Evolutionary conservation across 2,888 invertebrate genomes (phyloP).

Genomic region (Augiades crinisus): DNA sequence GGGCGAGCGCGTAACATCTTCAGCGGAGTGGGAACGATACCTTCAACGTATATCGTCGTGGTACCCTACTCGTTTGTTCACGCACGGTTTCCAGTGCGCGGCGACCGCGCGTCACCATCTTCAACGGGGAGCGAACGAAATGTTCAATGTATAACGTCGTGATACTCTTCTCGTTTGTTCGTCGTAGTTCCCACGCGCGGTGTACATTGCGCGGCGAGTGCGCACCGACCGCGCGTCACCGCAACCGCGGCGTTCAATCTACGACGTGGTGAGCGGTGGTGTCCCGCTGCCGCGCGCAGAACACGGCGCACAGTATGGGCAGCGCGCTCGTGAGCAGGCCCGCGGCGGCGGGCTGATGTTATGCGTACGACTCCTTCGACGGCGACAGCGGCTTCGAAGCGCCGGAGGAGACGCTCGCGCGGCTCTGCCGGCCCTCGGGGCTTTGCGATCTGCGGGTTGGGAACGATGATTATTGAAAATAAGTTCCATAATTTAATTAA

Average conservation of each 20-base stretch:
- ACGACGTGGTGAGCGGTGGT: conserved; percentile 50
- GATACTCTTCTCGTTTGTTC: no score
- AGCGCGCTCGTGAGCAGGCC: conserved; percentile 60
- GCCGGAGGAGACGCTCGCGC: conserved; percentile 60
- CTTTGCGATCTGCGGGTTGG: conserved; percentile 67
- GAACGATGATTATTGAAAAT: no score
- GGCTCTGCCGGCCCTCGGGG: conserved; percentile 67
- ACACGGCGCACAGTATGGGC: conserved; percentile 65
- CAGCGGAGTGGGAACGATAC: no score
- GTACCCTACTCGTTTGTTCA: no score
- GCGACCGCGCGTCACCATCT: no score
- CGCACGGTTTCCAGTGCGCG: no score
- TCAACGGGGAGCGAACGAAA: no score
- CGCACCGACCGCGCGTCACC: not conserved
- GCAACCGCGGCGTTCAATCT: conserved; percentile 39
- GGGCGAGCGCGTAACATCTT: no score
- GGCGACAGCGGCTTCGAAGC: conserved; percentile 63
- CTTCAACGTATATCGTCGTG: no score
- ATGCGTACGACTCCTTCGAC: conserved; percentile 69
- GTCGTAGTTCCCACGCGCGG: not conserved
- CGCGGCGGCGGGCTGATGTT: conserved; percentile 60
- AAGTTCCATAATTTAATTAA: no score
- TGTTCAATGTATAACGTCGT: no score
- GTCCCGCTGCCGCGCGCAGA: conserved; percentile 61
- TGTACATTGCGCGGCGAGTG: not conserved